Evolutionary conservation across 2,797 vertebrate genomes (phyloP), one percentile per base, ranked within the genome.

Genomic region (Protonibea diacanthus): DNA sequence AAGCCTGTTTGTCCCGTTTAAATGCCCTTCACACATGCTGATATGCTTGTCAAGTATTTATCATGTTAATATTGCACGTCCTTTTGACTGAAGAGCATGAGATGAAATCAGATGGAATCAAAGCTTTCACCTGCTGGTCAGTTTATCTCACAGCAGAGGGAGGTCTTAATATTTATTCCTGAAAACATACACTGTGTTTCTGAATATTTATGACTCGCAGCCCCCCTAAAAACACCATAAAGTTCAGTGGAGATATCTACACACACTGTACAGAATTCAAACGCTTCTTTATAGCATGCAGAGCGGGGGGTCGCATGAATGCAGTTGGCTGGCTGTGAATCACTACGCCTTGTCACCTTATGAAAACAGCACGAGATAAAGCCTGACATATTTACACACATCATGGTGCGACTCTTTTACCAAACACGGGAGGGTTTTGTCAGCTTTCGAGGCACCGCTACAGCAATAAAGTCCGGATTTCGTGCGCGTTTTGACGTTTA

Each of bases 321-420:
- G 61, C 76, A 49, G 57, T 25, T 11, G 15, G 40, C 76, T 62
- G 80, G 53, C 85, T 71, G 86, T 85, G 84, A 90, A 85, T 88
- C 88, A 73, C 60, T 23, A 71, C 25, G 66, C 69, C 65, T 79
- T 49, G 74, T 75, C 67, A 67, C 76, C 71, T 82, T 58, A 72
- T 77, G 80, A 82, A 74, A 84, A 83, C 38, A 44, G 56, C 64
- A 56, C 71, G 0, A 85, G 88, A 90, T 85, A 84, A 88, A 89
- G 79, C 73, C 47, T 87, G 89, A 89, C 88, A 90, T 84, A 86
- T 90, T 91, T 85, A 87, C 86, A 85, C 84, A 88, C 88, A 85
- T 88, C 86, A 33, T 9, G 2, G 29, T 56, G 63, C 42, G 2
- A 72, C 74, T 70, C 70, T 74, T 74, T 65, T 69, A 62, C 68